These are phyloP conservation scores for Julus scandinavius DNA, from an alignment of 2,888 invertebrate genomes.

Conservation along the genomic window DNA sequence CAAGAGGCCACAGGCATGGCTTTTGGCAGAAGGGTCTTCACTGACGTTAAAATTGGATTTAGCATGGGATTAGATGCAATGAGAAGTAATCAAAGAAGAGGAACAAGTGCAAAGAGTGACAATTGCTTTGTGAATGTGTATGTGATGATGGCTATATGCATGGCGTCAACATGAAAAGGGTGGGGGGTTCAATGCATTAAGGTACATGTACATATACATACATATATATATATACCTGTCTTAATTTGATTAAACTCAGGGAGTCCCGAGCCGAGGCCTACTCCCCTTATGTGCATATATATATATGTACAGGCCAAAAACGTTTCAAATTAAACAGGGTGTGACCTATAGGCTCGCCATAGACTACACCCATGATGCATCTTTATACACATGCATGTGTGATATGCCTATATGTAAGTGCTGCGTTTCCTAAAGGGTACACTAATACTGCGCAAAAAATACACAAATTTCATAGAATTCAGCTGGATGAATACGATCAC, in stretches of 20 bases:
- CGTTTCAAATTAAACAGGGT: constrained; percentile 53
- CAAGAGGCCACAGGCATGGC: constrained; percentile 4
- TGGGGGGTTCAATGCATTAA: constrained; percentile 48
- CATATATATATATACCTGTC: constrained; percentile 48
- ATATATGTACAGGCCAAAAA: constrained; percentile 45
- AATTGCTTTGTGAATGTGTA: constrained; percentile 48
- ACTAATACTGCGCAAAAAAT: neutral
- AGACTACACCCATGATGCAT: constrained; percentile 48
- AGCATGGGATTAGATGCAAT: constrained; percentile 31
- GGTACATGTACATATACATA: neutral
- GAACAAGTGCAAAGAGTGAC: constrained; percentile 46
- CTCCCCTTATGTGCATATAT: constrained; percentile 46
- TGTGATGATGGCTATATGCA: constrained; percentile 46
- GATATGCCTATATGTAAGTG: constrained; percentile 33
- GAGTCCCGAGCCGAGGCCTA: constrained; percentile 51
- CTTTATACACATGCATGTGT: constrained; percentile 46
- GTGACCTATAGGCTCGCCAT: constrained; percentile 51
- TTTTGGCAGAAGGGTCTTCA: constrained; percentile 32
- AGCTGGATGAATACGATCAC: neutral
- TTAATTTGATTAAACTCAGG: constrained; percentile 52
- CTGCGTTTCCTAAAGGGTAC: constrained; percentile 14
- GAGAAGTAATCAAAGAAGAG: constrained; percentile 45
- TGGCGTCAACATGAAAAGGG: constrained; percentile 52
- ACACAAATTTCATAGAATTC: neutral
- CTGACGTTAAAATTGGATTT: constrained; percentile 30